Base-by-base conservation (phyloP, 2,888 invertebrate genomes). In the Nymphalis c-album region DNA sequence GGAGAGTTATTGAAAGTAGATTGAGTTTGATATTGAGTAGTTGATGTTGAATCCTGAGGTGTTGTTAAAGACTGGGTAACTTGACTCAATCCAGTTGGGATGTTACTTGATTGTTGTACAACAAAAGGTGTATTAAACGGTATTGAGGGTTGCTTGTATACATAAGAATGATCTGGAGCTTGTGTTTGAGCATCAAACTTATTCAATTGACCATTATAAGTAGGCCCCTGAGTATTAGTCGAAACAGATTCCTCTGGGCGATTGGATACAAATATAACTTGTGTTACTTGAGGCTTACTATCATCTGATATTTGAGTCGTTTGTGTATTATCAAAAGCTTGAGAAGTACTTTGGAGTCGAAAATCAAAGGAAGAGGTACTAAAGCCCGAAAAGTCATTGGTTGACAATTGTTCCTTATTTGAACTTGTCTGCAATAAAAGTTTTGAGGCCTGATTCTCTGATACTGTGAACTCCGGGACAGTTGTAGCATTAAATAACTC, bases 101-200 rank as follows among this genome's bases (percentile, higher is more conserved):
- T 76, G 68, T 75, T 76, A 57, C 81, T 77, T 18, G 59, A 74
- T 61, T 79, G 77, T 60, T 73, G 65, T 31, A 58, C 71, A 8
- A 62, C 35, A 60, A 57, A 64, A 22, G 81, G 80, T 31, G 72
- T 73, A 45, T 74, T 75, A 63, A 89, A 88, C 51, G 84, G 77
- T 48, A 79, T 81, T 2, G 81, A 75, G 20, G 91, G 89, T 68
- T 80, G 81, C 48, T 83, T 84, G 71, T 90, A 89, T 71, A 83
- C 78, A 66, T 89, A 89, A 17, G 87, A 84, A 66, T 83, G 71
- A 68, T 86, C 83, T 57, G 71, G 64, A 3, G 74, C 78, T 63
- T 82, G 85, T 18, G 76, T 61, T 65, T 80, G 78, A 4, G 73
- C 77, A 57, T 78, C 80, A n/a, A 76, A 63, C 57, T 77, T 75